Percentiles rank a stretch among this genome's conserved stretches.
phyloP scores from a whole-genome alignment of 2,113 vertebrate genomes.

The Rhombomys opimus region DNA sequence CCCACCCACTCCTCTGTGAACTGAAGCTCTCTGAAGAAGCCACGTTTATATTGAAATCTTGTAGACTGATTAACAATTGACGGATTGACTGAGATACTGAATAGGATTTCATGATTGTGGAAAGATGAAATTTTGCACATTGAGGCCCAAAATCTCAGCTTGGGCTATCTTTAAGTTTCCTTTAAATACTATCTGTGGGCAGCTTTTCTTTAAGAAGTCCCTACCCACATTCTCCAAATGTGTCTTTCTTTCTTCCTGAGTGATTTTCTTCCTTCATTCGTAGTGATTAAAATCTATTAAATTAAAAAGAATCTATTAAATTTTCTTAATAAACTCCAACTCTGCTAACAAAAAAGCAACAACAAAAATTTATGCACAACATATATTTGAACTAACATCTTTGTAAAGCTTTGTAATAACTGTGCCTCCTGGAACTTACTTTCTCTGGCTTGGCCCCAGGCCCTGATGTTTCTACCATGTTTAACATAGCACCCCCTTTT shows the following conservation, averaged over 20 bases:
- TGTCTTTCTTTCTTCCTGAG: not conserved
- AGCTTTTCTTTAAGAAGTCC: not conserved
- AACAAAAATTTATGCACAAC: not conserved
- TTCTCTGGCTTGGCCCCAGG: not conserved
- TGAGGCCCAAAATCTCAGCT: not conserved
- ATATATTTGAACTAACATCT: not conserved
- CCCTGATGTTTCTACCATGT: not conserved
- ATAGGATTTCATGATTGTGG: not conserved
- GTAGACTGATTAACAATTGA: too few species aligned
- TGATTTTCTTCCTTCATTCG: not conserved
- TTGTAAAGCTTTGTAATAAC: not conserved
- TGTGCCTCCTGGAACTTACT: not conserved
- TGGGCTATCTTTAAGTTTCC: not conserved
- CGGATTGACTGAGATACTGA: not conserved
- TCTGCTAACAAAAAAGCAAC: not conserved
- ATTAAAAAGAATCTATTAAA: not conserved
- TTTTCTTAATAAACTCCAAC: not conserved
- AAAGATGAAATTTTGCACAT: not conserved
- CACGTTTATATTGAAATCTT: not conserved
- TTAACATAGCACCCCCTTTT: not conserved
- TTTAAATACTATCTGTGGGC: not conserved
- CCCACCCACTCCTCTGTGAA: not conserved
- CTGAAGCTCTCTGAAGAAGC: not conserved
- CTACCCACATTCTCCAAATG: not conserved
- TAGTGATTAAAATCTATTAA: not conserved